A percentile compares a stretch with the other conserved stretches of the same genome.
Conservation (phyloP, 2,888 invertebrate species). For the Drosophila prostipennis region DNA sequence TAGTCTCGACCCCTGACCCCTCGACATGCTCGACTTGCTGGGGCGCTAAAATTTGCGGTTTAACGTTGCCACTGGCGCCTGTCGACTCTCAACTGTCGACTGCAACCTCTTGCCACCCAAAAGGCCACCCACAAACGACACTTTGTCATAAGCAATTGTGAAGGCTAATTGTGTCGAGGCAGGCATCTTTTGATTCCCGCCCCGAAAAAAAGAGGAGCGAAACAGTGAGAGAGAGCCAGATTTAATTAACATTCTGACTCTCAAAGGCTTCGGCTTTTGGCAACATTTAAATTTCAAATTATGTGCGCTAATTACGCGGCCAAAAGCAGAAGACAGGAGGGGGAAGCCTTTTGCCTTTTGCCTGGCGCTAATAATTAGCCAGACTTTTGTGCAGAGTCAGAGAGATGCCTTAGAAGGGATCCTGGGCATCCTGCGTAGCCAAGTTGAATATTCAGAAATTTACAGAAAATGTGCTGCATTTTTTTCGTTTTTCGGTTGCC, state of each 20-base stretch:
- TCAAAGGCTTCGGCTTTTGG: constrained; percentile 79
- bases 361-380: constrained; percentile 69
- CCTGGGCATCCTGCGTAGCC: background rate
- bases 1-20: constrained; percentile 46
- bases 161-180: constrained; percentile 67
- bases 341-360: constrained; percentile 65
- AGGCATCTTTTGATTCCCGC: constrained; percentile 53
- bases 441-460: constrained; percentile 19
- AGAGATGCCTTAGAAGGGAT: constrained; percentile 60
- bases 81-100: constrained; percentile 41
- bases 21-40: constrained; percentile 71
- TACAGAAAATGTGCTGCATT: background rate
- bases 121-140: constrained; percentile 34
- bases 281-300: constrained; percentile 80
- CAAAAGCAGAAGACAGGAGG: background rate
- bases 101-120: constrained; percentile 37
- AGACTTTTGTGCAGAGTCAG: constrained; percentile 61
- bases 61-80: constrained; percentile 73
- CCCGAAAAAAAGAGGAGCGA: background rate
- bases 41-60: constrained; percentile 80
- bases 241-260: constrained; percentile 78
- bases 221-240: constrained; percentile 39
- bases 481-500: background rate
- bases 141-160: constrained; percentile 69
- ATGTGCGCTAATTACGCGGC: constrained; percentile 75